Conservation (phyloP, 2,888 invertebrate species). For the Masnerella sp. region DNA sequence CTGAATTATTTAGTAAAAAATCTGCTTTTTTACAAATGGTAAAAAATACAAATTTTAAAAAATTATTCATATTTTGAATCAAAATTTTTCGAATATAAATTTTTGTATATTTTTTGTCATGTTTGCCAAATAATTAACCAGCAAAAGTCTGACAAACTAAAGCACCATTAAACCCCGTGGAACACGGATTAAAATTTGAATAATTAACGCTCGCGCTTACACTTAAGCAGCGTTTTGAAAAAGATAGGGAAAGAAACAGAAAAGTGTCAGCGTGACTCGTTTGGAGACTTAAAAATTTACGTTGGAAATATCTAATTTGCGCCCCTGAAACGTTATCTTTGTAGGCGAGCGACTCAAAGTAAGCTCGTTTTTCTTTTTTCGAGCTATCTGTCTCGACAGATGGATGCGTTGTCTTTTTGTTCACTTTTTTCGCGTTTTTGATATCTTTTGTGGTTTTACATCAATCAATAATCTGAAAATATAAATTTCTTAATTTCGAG, state of each 20-base stretch:
- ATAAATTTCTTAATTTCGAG: too few relatives aligned
- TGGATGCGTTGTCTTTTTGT: constrained; percentile 5
- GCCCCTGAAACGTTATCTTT: constrained; percentile 22
- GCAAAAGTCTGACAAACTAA: not conserved
- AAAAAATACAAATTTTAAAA: too few relatives aligned
- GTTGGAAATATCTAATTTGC: constrained; percentile 26
- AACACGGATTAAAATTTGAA: constrained; percentile 19
- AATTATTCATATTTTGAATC: too few relatives aligned
- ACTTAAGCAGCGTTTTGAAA: constrained; percentile 12
- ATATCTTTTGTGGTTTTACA: too few relatives aligned
- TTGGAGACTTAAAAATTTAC: constrained; percentile 18
- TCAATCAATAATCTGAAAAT: too few relatives aligned
- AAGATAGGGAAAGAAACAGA: constrained; percentile 14
- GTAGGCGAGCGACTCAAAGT: constrained; percentile 3
- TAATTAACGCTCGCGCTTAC: constrained; percentile 6
- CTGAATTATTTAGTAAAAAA: too few relatives aligned
- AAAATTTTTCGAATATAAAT: constrained; percentile 1
- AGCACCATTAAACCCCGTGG: not conserved
- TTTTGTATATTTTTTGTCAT: constrained; percentile 2
- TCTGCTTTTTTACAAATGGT: too few relatives aligned
- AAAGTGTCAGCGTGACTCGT: constrained; percentile 16
- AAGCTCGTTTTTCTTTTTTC: constrained; percentile 9
- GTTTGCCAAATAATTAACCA: not conserved
- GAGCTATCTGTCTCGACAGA: constrained; percentile 9
- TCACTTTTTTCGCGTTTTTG: too few relatives aligned